Evolutionary conservation across 1,140 invertebrate genomes (phyloP).

Genomic region (Brachionus plicatilis): DNA sequence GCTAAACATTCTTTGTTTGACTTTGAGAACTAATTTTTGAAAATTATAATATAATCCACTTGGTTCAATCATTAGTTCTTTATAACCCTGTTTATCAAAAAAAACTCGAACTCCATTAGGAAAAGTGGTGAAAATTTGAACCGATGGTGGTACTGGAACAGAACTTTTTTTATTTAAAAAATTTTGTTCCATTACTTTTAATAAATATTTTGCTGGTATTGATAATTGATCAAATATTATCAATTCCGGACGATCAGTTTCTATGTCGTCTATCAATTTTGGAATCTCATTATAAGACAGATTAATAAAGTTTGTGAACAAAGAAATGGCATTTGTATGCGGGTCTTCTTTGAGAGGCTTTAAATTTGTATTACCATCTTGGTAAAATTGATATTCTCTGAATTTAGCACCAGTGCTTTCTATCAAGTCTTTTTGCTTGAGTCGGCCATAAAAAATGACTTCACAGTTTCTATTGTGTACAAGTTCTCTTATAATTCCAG

Average conservation of each 20-base stretch:
- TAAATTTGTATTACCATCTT: background rate
- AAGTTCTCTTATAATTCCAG: background rate
- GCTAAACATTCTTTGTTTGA: background rate
- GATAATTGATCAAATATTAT: constrained; percentile 29
- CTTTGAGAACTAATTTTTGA: background rate
- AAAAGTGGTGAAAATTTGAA: constrained; percentile 18
- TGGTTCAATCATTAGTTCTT: background rate
- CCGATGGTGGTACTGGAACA: background rate
- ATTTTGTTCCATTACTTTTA: background rate
- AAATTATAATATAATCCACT: background rate
- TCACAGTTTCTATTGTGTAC: background rate
- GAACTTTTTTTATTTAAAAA: background rate
- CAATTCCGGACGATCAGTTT: background rate
- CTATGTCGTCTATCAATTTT: background rate
- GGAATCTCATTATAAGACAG: background rate
- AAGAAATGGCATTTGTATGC: background rate
- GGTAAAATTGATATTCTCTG: background rate
- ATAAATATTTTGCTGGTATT: constrained; percentile 11
- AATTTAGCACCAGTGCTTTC: constrained; percentile 3
- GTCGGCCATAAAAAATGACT: background rate
- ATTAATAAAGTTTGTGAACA: constrained; percentile 1
- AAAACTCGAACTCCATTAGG: background rate
- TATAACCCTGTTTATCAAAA: background rate
- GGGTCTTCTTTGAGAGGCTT: background rate
- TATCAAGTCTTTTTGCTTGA: background rate